Evolutionary conservation across 2,888 invertebrate genomes (phyloP), one percentile per base, ranked within the genome.

Genomic region (Iselma pallidipennis): DNA sequence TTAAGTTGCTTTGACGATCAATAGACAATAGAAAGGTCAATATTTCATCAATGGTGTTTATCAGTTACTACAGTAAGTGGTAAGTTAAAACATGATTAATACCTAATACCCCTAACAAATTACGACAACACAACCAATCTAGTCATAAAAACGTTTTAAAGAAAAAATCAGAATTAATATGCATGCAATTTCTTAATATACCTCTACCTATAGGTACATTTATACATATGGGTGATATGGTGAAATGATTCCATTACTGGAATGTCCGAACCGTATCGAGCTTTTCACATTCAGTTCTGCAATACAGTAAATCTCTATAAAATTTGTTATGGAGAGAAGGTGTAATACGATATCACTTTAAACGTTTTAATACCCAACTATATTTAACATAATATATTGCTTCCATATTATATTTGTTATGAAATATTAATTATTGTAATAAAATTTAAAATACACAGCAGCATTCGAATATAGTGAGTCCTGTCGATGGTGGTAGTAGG

Each of bases 401-500:
- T 65, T 67, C 65, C 59, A 63, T 67, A n/a, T n/a, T n/a, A 65
- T 65, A 68, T 63, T 66, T 66, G 66, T 68, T 63, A 59, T 55
- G 59, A 57, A 61, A 66, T 61, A 66, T 64, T 68, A 68, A 66
- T 66, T 66, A 66, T 71, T 69, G 67, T 69, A 71, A 72, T 72
- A 71, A 71, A 71, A 72, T 72, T 66, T 71, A 65, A 68, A 71
- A 67, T 71, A 70, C 66, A 65, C 69, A 70, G 67, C 66, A 65
- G 59, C 63, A 57, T 58, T 51, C 55, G 56, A 33, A 48, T 51
- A 55, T 61, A 50, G n/a, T n/a, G 51, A 50, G 65, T 9, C 6
- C 37, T 6, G 6, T 16, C 16, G 9, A 16, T 37, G 37, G 6
- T 37, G 37, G 37, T 37, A 14, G 31, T 33, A 37, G 14, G 16